A percentile compares a stretch with the other conserved stretches of the same genome.
phyloP scores from a whole-genome alignment of 2,113 vertebrate genomes.

The Bettongia penicillata region DNA sequence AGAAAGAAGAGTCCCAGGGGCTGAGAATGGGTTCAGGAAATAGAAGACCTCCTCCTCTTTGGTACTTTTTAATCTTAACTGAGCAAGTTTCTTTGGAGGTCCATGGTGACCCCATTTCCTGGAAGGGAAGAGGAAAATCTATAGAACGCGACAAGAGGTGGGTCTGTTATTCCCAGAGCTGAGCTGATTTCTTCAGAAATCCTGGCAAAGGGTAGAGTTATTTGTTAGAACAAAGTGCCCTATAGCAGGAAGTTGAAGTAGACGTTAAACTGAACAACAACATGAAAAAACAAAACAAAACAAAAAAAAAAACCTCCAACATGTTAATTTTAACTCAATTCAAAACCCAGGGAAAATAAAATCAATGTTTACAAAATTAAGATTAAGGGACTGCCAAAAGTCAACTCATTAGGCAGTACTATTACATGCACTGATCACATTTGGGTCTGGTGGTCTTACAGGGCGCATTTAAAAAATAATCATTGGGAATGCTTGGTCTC shows the following conservation, averaged over 20 bases:
- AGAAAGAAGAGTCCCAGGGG: neutral
- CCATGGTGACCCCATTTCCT: slow-evolving; percentile 28
- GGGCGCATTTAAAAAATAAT: slow-evolving; percentile 29
- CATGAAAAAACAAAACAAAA: neutral
- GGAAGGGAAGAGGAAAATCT: slow-evolving; percentile 55
- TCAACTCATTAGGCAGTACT: slow-evolving; percentile 39
- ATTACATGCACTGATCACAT: slow-evolving; percentile 48
- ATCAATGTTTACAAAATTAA: slow-evolving; percentile 67
- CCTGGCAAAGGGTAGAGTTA: slow-evolving; percentile 53
- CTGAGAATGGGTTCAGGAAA: neutral
- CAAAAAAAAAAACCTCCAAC: neutral
- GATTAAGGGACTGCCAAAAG: slow-evolving; percentile 63
- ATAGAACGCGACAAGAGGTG: slow-evolving; percentile 62
- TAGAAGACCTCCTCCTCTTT: slow-evolving; percentile 10
- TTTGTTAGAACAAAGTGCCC: slow-evolving; percentile 51
- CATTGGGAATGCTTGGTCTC: slow-evolving; percentile 3
- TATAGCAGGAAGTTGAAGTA: slow-evolving; percentile 67
- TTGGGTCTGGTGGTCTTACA: slow-evolving; percentile 31
- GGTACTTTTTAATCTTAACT: slow-evolving; percentile 63
- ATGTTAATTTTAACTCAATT: slow-evolving; percentile 61
- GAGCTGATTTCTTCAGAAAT: slow-evolving; percentile 47
- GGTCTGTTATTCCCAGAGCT: slow-evolving; percentile 67
- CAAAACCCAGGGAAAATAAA: slow-evolving; percentile 28
- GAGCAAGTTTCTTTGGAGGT: slow-evolving; percentile 71
- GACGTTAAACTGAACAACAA: slow-evolving; percentile 50